Base-by-base conservation (phyloP, 2,888 invertebrate genomes). In the Melanostoma scalare region DNA sequence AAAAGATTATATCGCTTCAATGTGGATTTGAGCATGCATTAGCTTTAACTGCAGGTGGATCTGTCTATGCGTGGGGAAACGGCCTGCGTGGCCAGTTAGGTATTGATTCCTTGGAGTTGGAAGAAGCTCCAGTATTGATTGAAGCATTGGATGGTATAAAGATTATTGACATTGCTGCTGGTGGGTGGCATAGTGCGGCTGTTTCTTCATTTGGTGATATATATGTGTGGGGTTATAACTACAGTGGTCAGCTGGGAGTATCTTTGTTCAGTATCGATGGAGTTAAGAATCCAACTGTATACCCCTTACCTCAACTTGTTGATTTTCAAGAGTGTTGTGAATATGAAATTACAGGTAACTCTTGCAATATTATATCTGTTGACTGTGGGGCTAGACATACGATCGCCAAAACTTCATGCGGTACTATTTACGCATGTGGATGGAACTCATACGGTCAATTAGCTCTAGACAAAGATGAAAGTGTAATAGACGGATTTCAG, bases 221-320 rank as follows among this genome's bases (percentile, higher is more conserved):
- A 0, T 98, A 97, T 89, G 93, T 94, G 2, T 98, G 98, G 98
- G 98, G 98, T 5, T 97, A 96, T 95, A 98, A 98, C 91, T 94
- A 95, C 82, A 94, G 93, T 87, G 97, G 98, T 0, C 97, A 98
- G 90, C 91, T 98, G 10, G 98, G 98, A 5, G 90, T 95, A 38
- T 89, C 91, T 40, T 88, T 89, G 5, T 89, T 92, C 78, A 91
- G 92, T 76, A 89, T 88, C 10, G 36, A 35, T 33, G 48, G 52
- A 20, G 6, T 30, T 20, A 68, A 67, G 42, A 69, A 74, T 56
- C 30, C 73, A 55, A 82, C 81, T 1, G 88, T 92, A 1, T 90
- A 89, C 84, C 89, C 89, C 0, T 67, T 90, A 75, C 92, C 92
- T 0, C 89, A 89, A 79, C 36, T 91, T 4, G 88, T 90, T 9